Evolutionary conservation across 2,888 invertebrate genomes (phyloP).

Genomic region (Harpalus rufipes): DNA sequence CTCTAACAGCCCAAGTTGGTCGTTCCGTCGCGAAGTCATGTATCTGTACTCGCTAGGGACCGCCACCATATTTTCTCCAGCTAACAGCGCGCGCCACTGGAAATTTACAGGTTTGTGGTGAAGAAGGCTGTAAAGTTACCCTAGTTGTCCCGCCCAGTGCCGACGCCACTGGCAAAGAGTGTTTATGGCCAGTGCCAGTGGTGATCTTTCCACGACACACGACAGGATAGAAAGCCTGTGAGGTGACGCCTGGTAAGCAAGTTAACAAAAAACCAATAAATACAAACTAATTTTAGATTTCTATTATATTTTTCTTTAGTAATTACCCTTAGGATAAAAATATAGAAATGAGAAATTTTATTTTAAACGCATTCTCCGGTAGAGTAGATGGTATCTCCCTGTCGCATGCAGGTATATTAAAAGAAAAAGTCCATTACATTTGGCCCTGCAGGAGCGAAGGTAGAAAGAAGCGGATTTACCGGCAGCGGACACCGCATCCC

Average conservation of each 20-base stretch:
- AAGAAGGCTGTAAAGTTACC: conserved; percentile 58
- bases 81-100: conserved; percentile 13
- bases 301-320: too few species aligned
- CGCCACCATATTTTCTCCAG: conserved; percentile 41
- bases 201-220: too few species aligned
- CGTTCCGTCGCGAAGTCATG: conserved; percentile 21
- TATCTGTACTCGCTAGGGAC: conserved; percentile 45
- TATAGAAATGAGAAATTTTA: background rate
- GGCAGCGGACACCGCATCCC: conserved; percentile 30
- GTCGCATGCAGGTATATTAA: background rate
- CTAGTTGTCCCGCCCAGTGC: background rate
- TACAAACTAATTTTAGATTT: too few species aligned
- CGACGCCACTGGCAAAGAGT: conserved; percentile 14
- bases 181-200: conserved; percentile 44
- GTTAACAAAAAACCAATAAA: too few species aligned
- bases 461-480: conserved; percentile 43
- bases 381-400: background rate
- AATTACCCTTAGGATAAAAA: too few species aligned
- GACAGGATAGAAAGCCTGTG: too few species aligned
- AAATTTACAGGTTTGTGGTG: conserved; percentile 61
- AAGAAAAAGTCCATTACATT: conserved; percentile 17
- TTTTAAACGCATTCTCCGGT: background rate
- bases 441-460: background rate
- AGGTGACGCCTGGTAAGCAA: too few species aligned
- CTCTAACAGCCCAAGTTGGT: background rate